phyloP scores from a whole-genome alignment of 2,113 vertebrate genomes.

The Melanocharis versteri region DNA sequence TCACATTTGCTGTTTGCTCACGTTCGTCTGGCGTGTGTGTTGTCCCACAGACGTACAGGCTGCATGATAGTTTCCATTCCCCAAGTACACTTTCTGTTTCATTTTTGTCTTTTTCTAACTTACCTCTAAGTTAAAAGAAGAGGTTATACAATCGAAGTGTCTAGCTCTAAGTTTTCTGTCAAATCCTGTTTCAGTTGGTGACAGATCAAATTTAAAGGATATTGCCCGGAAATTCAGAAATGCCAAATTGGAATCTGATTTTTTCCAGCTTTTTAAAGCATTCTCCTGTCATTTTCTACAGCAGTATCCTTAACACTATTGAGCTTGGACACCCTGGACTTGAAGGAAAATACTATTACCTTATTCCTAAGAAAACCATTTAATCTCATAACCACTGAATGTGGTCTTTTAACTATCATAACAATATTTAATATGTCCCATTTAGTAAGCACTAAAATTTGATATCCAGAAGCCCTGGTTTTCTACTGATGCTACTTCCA shows the following conservation, averaged over 20 bases:
- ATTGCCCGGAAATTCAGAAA: background rate
- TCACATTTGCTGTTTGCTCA: background rate
- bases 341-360: background rate
- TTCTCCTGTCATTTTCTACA: background rate
- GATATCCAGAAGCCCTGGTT: background rate
- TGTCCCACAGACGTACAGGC: background rate
- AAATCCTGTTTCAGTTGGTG: background rate
- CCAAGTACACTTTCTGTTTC: background rate
- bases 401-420: background rate
- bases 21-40: background rate
- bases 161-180: background rate
- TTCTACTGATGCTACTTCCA: background rate
- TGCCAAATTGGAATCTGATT: background rate
- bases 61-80: background rate
- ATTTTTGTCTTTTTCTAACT: background rate
- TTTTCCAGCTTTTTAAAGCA: background rate
- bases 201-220: background rate
- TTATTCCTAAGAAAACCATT: background rate
- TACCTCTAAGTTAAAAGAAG: background rate
- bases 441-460: background rate
- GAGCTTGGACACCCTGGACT: background rate
- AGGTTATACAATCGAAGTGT: background rate
- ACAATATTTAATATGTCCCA: background rate
- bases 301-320: background rate
- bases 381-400: background rate